phyloP scores from a whole-genome alignment of 2,113 vertebrate species.

The Archilochus colubris region DNA sequence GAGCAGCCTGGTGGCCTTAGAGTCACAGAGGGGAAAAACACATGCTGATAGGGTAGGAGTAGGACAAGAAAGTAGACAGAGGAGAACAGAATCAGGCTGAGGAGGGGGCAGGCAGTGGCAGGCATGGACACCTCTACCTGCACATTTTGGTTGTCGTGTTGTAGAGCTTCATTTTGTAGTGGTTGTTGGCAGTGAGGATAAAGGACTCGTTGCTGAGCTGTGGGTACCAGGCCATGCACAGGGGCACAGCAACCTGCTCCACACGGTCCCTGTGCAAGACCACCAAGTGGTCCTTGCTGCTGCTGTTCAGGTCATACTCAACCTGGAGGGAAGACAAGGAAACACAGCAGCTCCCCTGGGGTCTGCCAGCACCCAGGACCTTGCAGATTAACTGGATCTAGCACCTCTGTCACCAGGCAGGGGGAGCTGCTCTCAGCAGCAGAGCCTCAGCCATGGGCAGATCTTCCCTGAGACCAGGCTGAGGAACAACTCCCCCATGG shows the following conservation, averaged over 20 bases:
- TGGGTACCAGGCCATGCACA: conserved; percentile 91
- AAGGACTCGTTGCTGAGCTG: conserved; percentile 85
- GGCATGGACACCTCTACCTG: conserved; percentile 77
- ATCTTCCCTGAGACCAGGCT: neutral
- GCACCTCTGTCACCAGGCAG: neutral
- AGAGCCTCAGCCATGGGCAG: neutral
- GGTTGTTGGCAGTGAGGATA: conserved; percentile 83
- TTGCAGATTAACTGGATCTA: neutral
- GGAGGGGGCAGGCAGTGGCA: neutral
- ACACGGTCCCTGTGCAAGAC: conserved; percentile 78
- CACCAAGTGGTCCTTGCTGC: conserved; percentile 74
- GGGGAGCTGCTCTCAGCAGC: rapidly evolving
- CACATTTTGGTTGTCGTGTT: conserved; percentile 89
- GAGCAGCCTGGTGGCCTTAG: neutral
- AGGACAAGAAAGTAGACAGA: neutral
- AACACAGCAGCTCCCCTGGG: neutral
- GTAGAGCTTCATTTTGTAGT: conserved; percentile 92
- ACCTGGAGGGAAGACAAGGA: conserved; percentile 76
- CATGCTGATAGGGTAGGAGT: neutral
- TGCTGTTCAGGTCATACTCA: conserved; percentile 87
- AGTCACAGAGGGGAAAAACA: neutral
- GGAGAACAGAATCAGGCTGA: neutral
- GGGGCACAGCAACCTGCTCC: conserved; percentile 84
- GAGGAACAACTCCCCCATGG: neutral
- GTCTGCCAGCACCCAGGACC: neutral